A percentile compares a stretch with the other conserved stretches of the same genome.
phyloP scores from a whole-genome alignment of 1,140 invertebrate genomes.

The Phymastichus coffea region DNA sequence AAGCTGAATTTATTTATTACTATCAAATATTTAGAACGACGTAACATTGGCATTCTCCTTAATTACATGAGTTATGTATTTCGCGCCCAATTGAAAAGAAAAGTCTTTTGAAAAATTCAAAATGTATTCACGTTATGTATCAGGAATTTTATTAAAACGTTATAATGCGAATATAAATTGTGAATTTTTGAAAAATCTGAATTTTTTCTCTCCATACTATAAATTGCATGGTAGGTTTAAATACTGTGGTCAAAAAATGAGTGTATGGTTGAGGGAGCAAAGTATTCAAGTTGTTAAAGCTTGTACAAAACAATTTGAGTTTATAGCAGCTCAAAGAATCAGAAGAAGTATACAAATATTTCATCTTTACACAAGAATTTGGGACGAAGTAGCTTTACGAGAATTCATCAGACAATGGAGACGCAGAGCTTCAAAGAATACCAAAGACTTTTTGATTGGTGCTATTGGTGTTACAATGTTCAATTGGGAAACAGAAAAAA shows the following conservation, averaged over 20 bases:
- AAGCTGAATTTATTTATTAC: no score
- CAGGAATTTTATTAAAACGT: slow-evolving; percentile 12
- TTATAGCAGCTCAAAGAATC: slow-evolving; percentile 63
- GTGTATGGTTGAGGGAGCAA: slow-evolving; percentile 41
- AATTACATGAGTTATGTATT: no score
- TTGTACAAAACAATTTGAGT: slow-evolving; percentile 65
- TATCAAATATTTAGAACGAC: no score
- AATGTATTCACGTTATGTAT: slow-evolving; percentile 15
- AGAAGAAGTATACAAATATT: slow-evolving; percentile 64
- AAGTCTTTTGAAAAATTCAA: neutral
- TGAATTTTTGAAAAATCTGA: neutral
- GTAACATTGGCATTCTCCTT: no score
- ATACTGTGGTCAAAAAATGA: slow-evolving; percentile 17
- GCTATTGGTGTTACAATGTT: slow-evolving; percentile 52
- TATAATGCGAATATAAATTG: slow-evolving; percentile 3
- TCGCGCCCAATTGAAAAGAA: no score
- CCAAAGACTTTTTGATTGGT: slow-evolving; percentile 52
- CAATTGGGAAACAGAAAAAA: slow-evolving; percentile 61
- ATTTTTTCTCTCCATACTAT: slow-evolving; percentile 2
- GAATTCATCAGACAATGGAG: slow-evolving; percentile 59
- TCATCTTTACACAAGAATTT: slow-evolving; percentile 63
- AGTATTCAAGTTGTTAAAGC: slow-evolving; percentile 42
- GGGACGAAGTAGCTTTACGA: slow-evolving; percentile 61
- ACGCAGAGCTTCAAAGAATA: slow-evolving; percentile 44
- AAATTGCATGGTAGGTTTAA: slow-evolving; percentile 7